A percentile compares a stretch with the other conserved stretches of the same genome.
Evolutionary conservation across 2,797 vertebrate genomes (phyloP).

Genomic region (Bryconaethiops microstoma): DNA sequence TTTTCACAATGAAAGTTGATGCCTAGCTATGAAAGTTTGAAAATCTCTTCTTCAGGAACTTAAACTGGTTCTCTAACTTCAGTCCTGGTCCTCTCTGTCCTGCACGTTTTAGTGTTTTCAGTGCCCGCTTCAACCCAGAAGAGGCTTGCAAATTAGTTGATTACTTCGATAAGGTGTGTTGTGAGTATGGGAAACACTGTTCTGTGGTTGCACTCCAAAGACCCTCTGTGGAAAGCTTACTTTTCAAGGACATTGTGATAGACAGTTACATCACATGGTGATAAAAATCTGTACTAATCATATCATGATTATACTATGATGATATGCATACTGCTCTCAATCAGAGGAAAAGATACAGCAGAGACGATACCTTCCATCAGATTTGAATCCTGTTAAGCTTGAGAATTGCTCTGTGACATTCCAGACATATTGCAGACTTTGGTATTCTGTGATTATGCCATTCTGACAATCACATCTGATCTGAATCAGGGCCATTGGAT

Average conservation of each 20-base stretch:
- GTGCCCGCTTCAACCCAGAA: no score
- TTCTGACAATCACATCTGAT: conserved; percentile 24
- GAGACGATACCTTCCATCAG: neutral
- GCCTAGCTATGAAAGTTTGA: no score
- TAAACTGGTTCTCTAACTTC: no score
- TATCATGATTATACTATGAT: neutral
- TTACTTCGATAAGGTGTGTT: no score
- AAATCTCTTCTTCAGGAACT: no score
- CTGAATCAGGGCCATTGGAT: conserved; percentile 9
- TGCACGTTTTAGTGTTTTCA: no score
- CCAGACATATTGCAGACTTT: conserved; percentile 5
- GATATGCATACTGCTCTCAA: neutral
- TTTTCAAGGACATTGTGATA: neutral
- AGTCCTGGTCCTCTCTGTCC: no score
- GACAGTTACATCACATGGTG: neutral
- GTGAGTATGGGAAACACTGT: no score
- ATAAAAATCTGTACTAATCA: neutral
- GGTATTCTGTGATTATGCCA: conserved; percentile 3
- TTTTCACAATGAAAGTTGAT: no score
- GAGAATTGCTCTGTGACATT: neutral
- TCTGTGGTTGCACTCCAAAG: no score
- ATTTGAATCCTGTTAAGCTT: neutral
- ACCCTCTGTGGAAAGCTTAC: no score
- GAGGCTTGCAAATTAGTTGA: no score
- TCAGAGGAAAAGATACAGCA: neutral